A percentile compares a stretch with the other conserved stretches of the same genome.
phyloP scores from a whole-genome alignment of 2,797 vertebrate species.

The Lycodopsis pacificus region DNA sequence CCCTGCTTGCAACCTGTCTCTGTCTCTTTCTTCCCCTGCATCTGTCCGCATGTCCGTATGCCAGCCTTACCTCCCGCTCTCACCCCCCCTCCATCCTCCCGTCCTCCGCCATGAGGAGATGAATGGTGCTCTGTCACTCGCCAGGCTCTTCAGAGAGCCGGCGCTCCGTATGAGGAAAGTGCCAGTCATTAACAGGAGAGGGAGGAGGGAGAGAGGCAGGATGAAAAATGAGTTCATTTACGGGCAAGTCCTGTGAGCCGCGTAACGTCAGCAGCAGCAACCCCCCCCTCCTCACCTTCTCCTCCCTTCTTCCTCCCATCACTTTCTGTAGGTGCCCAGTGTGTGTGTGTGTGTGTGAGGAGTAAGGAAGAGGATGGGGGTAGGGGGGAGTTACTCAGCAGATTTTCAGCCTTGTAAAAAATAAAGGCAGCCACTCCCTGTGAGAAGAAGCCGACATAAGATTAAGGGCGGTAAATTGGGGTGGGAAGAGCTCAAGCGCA shows the following conservation, averaged over 20 bases:
- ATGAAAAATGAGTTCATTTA: conserved; percentile 99
- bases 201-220: conserved; percentile 91
- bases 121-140: conserved; percentile 91
- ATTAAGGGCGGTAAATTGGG: conserved; percentile 58
- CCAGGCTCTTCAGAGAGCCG: conserved; percentile 94
- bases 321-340: conserved; percentile 69
- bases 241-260: conserved; percentile 94
- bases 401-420: conserved; percentile 74
- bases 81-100: conserved; percentile 5
- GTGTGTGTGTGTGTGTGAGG: conserved; percentile 19
- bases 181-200: conserved; percentile 95
- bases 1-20: conserved; percentile 62
- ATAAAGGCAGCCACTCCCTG: conserved; percentile 50
- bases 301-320: conserved; percentile 62
- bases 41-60: conserved; percentile 68
- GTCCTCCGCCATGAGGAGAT: conserved; percentile 81
- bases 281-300: conserved; percentile 50
- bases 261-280: conserved; percentile 84
- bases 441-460: conserved; percentile 64
- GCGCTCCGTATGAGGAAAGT: conserved; percentile 91
- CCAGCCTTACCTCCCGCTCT: conserved; percentile 62
- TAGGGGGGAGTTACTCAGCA: conserved; percentile 83
- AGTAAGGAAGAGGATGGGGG: neutral
- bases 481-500: conserved; percentile 48
- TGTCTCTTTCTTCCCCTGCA: conserved; percentile 66